Evolutionary conservation across 2,113 vertebrate species (phyloP), one percentile per base, ranked within the genome.

Genomic region (Gobiocypris rarus): DNA sequence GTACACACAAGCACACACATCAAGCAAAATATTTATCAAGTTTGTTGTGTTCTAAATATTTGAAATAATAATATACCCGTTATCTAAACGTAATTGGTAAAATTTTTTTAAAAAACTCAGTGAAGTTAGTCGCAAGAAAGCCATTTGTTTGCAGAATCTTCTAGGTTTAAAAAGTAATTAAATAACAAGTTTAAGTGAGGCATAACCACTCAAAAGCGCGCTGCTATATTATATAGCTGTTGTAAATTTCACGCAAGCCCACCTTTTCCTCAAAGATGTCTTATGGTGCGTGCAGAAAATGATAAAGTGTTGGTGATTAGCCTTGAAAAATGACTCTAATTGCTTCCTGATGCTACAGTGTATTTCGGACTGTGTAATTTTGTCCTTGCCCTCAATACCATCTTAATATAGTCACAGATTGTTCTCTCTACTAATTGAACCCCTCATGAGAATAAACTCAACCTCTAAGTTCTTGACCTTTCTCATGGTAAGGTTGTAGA

Each of bases 351-450:
- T 87, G 80, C 75, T 71, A 67, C 43, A 50, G 78, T 86, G 86
- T 88, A 88, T 89, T 88, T 87, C 83, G 82, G 80, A 86, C 86
- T 81, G 10, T 59, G 75, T 85, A 78, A 89, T 90, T 89, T 85
- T 85, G 83, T 85, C 89, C 77, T 80, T 89, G 88, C 83, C 85
- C 86, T 88, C 81, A 90, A 84, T 90, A 84, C 84, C 38, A 78
- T 90, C 87, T 86, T 87, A 85, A 87, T 88, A 86, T 88, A 90
- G 86, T 59, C 73, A 63, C 84, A 85, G 83, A 79, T 84, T 81
- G 58, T 52, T 84, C 84, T 82, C 52, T 65, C 63, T 73, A 82
- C 58, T 86, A 54, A 89, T 83, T 85, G 77, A 85, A 83, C 58
- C 75, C 75, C 84, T 86, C 82, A 34, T 13, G 43, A 84, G 84